Base-by-base conservation (phyloP, 2,113 vertebrate genomes). In the Anguilla japonica region DNA sequence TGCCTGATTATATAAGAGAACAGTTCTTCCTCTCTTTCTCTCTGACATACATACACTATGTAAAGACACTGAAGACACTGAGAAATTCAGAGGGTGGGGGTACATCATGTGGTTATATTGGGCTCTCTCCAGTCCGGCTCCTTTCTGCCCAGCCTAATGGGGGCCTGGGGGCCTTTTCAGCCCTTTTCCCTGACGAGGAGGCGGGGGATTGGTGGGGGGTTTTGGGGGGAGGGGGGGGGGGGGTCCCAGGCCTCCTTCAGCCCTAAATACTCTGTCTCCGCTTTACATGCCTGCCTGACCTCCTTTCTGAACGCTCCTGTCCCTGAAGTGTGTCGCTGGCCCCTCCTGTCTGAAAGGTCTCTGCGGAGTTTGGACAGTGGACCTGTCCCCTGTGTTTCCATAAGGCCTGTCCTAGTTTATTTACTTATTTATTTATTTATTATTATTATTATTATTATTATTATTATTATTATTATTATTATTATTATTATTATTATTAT, bases 181-280 rank as follows among this genome's bases (percentile, higher is more conserved):
- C 93, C 94, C 89, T 60, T 60, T 14, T 89, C 91, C 91, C 84
- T 82, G 93, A 94, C 94, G 94, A 92, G 94, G 94, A 93, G 94
- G 90, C 91, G 43, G 43, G 43, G 43, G 34, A 34, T 8, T 34
- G 34, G 43, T 4, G 5, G 4, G 8, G 43, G 43, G 43, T 1
- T 34, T 8, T n/a, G n/a, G 43, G 43, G 5, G 3, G 7, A 2
- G 43, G 43, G 43, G 43, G 91, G 94, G 91, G 87, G 89, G 39
- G 93, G 93, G 95, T 94, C 94, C 91, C 91, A 92, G 94, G 93
- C 94, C 93, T 95, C 95, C 95, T 95, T 95, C 89, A 94, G 93
- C 93, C 94, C 94, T 96, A 95, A 96, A 95, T 95, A 94, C 92
- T 96, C 95, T 95, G 95, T 94, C 94, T 96, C 91, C 91, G 93